A percentile compares a stretch with the other conserved stretches of the same genome.
phyloP scores from a whole-genome alignment of 2,797 vertebrate genomes.

The Nothura maculosa region DNA sequence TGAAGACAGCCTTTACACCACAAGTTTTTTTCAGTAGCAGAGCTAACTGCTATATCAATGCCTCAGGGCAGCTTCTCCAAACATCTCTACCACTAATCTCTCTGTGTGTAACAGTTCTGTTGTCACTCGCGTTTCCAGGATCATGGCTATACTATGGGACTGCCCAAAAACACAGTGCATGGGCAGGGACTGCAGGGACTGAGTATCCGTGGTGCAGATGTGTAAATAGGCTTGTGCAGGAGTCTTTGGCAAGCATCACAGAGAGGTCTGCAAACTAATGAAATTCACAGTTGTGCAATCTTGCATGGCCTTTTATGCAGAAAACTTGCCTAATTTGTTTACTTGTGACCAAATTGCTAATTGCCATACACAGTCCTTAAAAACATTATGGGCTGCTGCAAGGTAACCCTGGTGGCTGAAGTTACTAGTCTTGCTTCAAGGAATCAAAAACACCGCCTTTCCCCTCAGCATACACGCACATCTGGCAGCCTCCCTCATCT shows the following conservation, averaged over 20 bases:
- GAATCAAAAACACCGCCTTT: background rate
- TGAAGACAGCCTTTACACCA: background rate
- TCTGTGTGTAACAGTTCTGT: background rate
- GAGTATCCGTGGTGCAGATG: fast-evolving
- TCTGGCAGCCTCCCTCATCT: background rate
- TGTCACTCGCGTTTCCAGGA: background rate
- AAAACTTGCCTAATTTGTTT: background rate
- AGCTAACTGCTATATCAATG: background rate
- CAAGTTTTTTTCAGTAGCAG: fast-evolving
- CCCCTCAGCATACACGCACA: too few relatives aligned
- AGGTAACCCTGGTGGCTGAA: background rate
- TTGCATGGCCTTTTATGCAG: background rate
- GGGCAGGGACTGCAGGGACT: fast-evolving
- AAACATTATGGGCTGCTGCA: background rate
- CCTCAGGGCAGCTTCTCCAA: background rate
- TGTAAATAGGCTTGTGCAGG: background rate
- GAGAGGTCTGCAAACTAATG: background rate
- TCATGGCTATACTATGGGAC: background rate
- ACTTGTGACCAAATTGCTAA: background rate
- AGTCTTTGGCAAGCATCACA: background rate
- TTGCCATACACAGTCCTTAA: background rate
- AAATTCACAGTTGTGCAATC: background rate
- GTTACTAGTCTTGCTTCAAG: background rate
- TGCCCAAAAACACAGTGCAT: too few relatives aligned
- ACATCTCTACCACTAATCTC: fast-evolving